phyloP scores from a whole-genome alignment of 2,797 vertebrate genomes.

The Protonibea diacanthus region DNA sequence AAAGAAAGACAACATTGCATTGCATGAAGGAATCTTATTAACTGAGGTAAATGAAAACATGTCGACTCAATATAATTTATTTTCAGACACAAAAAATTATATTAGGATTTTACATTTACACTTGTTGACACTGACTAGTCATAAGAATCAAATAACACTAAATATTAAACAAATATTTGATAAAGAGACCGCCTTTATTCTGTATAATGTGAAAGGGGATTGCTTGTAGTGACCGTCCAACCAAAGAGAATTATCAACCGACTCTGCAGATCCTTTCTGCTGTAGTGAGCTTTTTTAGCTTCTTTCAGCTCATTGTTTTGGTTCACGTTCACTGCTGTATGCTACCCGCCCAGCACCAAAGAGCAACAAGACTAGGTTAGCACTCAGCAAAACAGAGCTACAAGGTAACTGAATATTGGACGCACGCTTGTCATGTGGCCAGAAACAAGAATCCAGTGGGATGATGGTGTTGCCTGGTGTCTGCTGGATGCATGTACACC shows the following conservation, averaged over 20 bases:
- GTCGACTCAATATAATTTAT: background rate
- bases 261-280: background rate
- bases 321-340: background rate
- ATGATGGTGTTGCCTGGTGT: background rate
- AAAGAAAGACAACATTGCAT: background rate
- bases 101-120: conserved; percentile 1
- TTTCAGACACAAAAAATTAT: conserved; percentile 8
- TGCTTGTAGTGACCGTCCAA: background rate
- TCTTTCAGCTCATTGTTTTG: background rate
- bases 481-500: background rate
- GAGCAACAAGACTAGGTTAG: background rate
- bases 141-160: background rate
- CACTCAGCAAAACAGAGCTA: background rate
- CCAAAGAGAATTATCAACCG: background rate
- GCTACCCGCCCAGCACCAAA: background rate
- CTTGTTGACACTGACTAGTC: background rate
- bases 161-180: background rate
- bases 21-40: background rate
- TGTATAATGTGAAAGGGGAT: background rate
- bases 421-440: background rate
- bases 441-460: background rate
- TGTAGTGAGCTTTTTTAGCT: background rate
- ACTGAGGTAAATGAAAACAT: background rate
- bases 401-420: too few species aligned
- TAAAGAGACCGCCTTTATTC: background rate